Base-by-base conservation (phyloP, 2,888 invertebrate species). In the Pyrrhosoma nymphula region DNA sequence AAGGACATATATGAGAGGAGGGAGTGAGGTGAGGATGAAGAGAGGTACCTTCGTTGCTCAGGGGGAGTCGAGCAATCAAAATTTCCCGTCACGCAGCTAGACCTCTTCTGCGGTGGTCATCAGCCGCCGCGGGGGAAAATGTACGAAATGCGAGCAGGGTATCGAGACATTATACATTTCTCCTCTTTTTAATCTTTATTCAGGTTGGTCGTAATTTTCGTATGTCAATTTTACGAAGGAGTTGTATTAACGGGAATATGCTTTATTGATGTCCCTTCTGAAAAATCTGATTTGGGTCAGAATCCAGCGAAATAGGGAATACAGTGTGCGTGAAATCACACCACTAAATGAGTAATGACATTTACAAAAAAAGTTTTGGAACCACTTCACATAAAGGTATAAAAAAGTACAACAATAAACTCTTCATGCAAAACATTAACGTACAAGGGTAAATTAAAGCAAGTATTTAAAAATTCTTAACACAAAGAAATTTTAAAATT, bases 61-160 rank as follows among this genome's bases (percentile, higher is more conserved):
- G 30, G 63, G 60, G 63, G 69, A 69, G 89, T 90, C 30, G 56
- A 55, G 95, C 93, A 93, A 93, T 93, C 93, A 69, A 93, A 93
- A 93, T 93, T 93, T 93, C 93, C 39, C 93, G 69, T 93, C 93
- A 93, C 93, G 93, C 69, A 63, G 93, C 60, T n/a, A 18, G 63
- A 91, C 60, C 26, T 69, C 47, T 93, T 23, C 6, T 60, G 60
- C 60, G 16, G 69, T 93, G 63, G 69, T 75, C 63, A 63, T 30
- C 39, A 63, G 47, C 47, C 93, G 47, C 93, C 63, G 47, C 63
- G 30, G 18, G 35, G 35, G 35, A 82, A 82, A 82, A 35, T 16
- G 30, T 35, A 82, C 35, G 82, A 82, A 82, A 35, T 82, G 35
- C 26, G 69, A 26, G 69, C 69, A 12, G 4, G 60, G 82, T 14